Conservation (phyloP, 2,888 invertebrate species). For the Drosophila limbata region DNA sequence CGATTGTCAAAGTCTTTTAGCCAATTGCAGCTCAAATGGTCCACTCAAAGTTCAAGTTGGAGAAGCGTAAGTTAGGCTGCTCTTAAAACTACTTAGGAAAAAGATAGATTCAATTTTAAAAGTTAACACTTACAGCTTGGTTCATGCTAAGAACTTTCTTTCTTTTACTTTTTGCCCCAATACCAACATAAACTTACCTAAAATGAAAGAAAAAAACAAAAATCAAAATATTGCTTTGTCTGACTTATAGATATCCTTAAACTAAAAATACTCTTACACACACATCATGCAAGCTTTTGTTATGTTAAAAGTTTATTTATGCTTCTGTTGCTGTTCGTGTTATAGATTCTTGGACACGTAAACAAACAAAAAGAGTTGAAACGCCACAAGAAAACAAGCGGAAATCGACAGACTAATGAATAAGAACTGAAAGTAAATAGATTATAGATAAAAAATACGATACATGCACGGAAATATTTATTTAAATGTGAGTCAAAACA, state of each 20-base stretch:
- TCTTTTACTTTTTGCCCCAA: conserved; percentile 42
- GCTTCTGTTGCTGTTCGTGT: conserved; percentile 34
- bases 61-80: neutral
- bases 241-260: conserved; percentile 31
- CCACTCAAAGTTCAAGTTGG: conserved; percentile 6
- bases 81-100: conserved; percentile 47
- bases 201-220: conserved; percentile 62
- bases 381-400: conserved; percentile 27
- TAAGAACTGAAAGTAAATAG: conserved; percentile 51
- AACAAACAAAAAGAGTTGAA: conserved; percentile 46
- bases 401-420: conserved; percentile 34
- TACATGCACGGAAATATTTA: conserved; percentile 30
- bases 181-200: conserved; percentile 77
- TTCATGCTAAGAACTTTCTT: conserved; percentile 62
- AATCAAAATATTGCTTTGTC: conserved; percentile 33
- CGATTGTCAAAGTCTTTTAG: conserved; percentile 26
- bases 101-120: conserved; percentile 26
- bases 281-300: conserved; percentile 47
- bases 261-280: conserved; percentile 26
- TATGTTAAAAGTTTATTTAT: conserved; percentile 30
- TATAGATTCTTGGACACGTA: conserved; percentile 33
- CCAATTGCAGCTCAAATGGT: conserved; percentile 41
- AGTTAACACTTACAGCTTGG: conserved; percentile 67
- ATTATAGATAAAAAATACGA: conserved; percentile 33
- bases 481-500: conserved; percentile 25